Base-by-base conservation (phyloP, 2,888 invertebrate species). In the Callimorpha dominula region DNA sequence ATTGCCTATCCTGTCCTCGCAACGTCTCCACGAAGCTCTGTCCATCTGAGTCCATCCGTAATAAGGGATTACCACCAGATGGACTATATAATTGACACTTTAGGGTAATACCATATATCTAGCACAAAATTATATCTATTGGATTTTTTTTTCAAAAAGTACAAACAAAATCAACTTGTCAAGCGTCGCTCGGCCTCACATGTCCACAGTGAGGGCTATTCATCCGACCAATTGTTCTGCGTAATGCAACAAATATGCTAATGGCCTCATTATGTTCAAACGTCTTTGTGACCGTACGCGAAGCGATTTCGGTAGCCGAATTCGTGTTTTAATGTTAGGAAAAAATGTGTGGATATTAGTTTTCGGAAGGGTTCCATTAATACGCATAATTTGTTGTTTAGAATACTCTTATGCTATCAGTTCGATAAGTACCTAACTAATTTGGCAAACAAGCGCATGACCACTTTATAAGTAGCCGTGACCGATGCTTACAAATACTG, bases 161-260 rank as follows among this genome's bases (percentile, higher is more conserved):
- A 64, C 31, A 46, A 43, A 69, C 63, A 72, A 75, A 74, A 68
- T 65, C 71, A 50, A 57, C 49, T 69, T 65, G 71, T 68, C 60
- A 70, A 67, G 46, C 49, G 64, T 54, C 72, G 68, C 77, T 65
- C 80, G 85, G 81, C 86, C 86, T 88, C 85, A 87, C 81, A 83
- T 80, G 87, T 85, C 86, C 76, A 76, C 80, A 79, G 52, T 65
- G 73, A 70, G 88, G 89, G 89, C 89, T 86, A 88, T 90, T 90
- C 86, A 82, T 85, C 79, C 74, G 67, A n/a, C 46, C 88, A 87
- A 88, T 89, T 90, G 90, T 89, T 84, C 85, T 77, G 71, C 79
- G 87, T 91, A 92, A 93, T 90, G 92, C 92, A 90, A 88, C 90
- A 88, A 93, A 93, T 92, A 94, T 93, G 93, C 90, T 91, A 93